Base-by-base conservation (phyloP, 2,797 vertebrate species). In the Hemitrygon akajei region DNA sequence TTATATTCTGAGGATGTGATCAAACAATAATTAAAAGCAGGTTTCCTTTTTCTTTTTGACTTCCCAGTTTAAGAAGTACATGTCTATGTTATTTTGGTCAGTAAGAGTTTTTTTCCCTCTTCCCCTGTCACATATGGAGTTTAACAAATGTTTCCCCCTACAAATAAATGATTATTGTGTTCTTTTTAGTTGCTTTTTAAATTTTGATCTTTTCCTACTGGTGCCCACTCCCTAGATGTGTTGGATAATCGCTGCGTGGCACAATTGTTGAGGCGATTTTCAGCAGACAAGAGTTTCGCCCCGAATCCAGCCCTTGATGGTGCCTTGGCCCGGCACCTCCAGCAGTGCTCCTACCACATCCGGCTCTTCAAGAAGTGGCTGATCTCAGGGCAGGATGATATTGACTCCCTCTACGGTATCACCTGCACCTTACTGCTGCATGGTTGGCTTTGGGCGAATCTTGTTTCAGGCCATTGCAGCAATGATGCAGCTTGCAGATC, bases 351-450 rank as follows among this genome's bases (percentile, higher is more conserved):
- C 97, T 99, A 99, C 98, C 99, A 99, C 97, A 98, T 99, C 95
- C 98, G 98, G 95, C 98, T 99, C 97, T 98, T 98, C 98, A 97
- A 98, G 97, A 99, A 98, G 97, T 99, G 98, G 98, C 98, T 99
- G 96, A 97, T 97, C 97, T 98, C 98, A 96, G 98, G 98, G 98
- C 98, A 97, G 96, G 98, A 98, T 96, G 98, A 98, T 95, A 97
- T 99, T 97, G 98, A 98, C 97, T 98, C 97, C 97, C 97, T 98
- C 96, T 97, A 99, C 98, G 98, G 99, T 99, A 93, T 93, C 91
- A n/a, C 91, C 69, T 93, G 91, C 91, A 56, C 71, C 69, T 93
- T 76, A 18, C 69, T 94, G 94, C 82, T 93, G 94, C 94, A 77
- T 47, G 94, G 94, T 81, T 73, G 79, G 79, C 93, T 81, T 22